Evolutionary conservation across 2,113 vertebrate species (phyloP).

Genomic region (Corythaeola cristata): DNA sequence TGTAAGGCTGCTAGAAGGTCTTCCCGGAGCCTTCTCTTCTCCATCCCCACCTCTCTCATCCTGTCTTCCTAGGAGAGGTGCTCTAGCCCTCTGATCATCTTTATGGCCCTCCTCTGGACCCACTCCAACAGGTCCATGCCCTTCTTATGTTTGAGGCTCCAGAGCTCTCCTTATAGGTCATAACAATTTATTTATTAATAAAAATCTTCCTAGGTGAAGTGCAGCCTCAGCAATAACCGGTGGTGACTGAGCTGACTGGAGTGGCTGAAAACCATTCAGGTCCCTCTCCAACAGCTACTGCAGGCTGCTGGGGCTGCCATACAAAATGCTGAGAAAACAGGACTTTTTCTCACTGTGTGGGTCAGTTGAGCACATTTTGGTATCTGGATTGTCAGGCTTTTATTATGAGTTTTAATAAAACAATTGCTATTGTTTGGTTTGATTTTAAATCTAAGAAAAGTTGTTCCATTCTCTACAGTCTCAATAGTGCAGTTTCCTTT

Average conservation of each 20-base stretch:
- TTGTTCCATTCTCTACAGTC: neutral
- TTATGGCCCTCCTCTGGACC: too few relatives aligned
- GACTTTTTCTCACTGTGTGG: neutral
- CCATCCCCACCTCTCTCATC: too few relatives aligned
- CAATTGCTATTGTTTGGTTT: neutral
- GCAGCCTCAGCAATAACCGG: neutral
- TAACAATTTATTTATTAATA: neutral
- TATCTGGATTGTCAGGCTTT: neutral
- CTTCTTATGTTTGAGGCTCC: too few relatives aligned
- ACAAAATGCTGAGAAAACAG: neutral
- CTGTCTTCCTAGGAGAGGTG: too few relatives aligned
- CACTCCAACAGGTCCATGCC: too few relatives aligned
- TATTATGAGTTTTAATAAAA: neutral
- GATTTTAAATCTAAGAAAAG: neutral
- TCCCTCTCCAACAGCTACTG: neutral
- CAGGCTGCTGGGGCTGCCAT: neutral
- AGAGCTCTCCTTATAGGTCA: neutral
- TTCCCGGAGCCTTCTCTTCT: too few relatives aligned
- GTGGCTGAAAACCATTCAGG: neutral
- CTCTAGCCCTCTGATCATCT: too few relatives aligned
- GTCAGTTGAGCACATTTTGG: neutral
- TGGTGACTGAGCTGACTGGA: neutral
- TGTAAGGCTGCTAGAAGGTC: too few relatives aligned
- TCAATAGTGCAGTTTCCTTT: neutral
- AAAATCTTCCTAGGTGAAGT: neutral